Conservation (phyloP, 2,888 invertebrate genomes). For the Pinctada fucata region DNA sequence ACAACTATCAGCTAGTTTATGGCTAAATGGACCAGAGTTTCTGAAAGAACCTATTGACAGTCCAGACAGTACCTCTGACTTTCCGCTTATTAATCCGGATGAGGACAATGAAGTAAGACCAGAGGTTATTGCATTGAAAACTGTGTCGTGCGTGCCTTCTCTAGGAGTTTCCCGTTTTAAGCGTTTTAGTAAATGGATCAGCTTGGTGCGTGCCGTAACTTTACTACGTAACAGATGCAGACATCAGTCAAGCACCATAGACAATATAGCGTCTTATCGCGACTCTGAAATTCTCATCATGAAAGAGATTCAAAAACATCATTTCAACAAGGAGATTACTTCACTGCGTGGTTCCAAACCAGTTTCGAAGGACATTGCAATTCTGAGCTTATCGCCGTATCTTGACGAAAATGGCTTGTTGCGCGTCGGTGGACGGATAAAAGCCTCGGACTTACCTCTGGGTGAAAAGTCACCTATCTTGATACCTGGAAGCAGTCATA, state of each 20-base stretch:
- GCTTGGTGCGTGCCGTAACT: constrained; percentile 3
- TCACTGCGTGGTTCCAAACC: constrained; percentile 4
- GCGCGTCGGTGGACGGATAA: constrained; percentile 39
- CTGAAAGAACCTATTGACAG: neutral
- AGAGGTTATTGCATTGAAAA: neutral
- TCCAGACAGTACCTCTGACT: neutral
- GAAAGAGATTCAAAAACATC: constrained; percentile 36
- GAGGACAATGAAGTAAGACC: constrained; percentile 37
- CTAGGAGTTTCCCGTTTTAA: neutral
- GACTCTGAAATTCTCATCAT: constrained; percentile 34
- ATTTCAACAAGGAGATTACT: constrained; percentile 29
- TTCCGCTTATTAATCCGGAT: constrained; percentile 31
- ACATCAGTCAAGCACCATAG: neutral
- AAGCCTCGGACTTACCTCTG: neutral
- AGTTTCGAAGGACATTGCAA: constrained; percentile 28
- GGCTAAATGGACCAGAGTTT: constrained; percentile 6
- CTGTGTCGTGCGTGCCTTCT: neutral
- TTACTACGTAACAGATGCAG: neutral
- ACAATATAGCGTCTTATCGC: neutral
- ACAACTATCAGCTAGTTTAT: constrained; percentile 1
- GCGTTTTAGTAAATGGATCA: constrained; percentile 2
- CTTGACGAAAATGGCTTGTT: constrained; percentile 35
- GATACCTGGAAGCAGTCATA: constrained; percentile 31
- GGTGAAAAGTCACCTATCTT: constrained; percentile 33
- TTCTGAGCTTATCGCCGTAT: constrained; percentile 25